Evolutionary conservation across 2,797 vertebrate species (phyloP).

Genomic region (Triplophysa yarkandensis): DNA sequence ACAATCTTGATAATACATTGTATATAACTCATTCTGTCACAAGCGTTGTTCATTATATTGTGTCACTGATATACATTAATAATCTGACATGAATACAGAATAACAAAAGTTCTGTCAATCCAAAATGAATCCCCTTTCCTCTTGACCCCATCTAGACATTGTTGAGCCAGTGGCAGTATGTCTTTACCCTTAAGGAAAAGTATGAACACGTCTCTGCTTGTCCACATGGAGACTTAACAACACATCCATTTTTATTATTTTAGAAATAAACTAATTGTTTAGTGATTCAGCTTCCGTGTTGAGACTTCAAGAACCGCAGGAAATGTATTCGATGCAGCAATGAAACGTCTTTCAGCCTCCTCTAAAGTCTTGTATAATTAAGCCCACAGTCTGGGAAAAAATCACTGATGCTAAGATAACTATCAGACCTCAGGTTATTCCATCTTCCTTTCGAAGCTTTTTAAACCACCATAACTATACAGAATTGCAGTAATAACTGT

Average conservation of each 20-base stretch:
- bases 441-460: constrained; percentile 1
- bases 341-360: not conserved
- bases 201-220: not conserved
- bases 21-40: too few species aligned
- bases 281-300: not conserved
- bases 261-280: not conserved
- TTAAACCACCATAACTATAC: not conserved
- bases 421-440: constrained; percentile 11
- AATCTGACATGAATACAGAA: not conserved
- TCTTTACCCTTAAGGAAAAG: not conserved
- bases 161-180: not conserved
- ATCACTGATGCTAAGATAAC: constrained; percentile 18
- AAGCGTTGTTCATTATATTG: too few species aligned
- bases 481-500: not conserved
- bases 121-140: not conserved
- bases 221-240: not conserved
- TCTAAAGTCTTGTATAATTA: constrained; percentile 25
- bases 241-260: not conserved
- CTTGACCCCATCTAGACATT: not conserved
- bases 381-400: constrained; percentile 5
- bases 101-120: not conserved
- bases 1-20: not conserved
- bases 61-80: constrained; percentile 2
- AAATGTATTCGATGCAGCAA: not conserved
- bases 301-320: not conserved